Base-by-base conservation (phyloP, 2,797 vertebrate genomes). In the Mus minutoides region DNA sequence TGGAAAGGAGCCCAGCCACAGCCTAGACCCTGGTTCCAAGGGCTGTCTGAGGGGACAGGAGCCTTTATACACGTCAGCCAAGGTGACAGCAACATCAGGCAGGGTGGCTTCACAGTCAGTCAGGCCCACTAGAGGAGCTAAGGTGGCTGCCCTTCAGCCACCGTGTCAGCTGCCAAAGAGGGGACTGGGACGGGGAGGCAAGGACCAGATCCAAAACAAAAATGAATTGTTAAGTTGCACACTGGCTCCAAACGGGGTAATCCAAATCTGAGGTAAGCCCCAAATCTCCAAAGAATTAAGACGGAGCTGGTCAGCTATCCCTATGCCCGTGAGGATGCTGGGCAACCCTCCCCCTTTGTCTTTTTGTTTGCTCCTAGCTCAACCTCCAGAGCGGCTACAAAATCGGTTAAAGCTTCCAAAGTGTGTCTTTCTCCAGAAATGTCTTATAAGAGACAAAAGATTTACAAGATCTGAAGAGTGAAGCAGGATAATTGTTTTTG, bases 401-500 rank as follows among this genome's bases (percentile, higher is more conserved):
- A 96, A 93, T 96, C 69, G 69, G 95, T 92, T 93, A 96, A 90
- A 96, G 93, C 96, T 92, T 97, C 96, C 90, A 93, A 96, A 98
- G 93, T 91, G 95, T 92, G 93, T 79, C 92, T 96, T 95, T 82
- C 92, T 80, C 93, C 94, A 95, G 95, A 97, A 97, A 96, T 94
- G 96, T 97, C 97, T 97, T 97, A 97, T 94, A 97, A 97, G 96
- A 97, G 96, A 95, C 97, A 94, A 97, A 97, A 96, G 97, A 97
- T 98, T 98, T 98, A 97, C 75, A 96, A 94, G 97, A 95, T 88
- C 93, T 93, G 95, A 90, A 97, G 96, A 97, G 95, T 94, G 96
- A 93, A 96, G 89, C 96, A 91, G 94, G 93, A 60, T 96, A 97
- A 97, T 97, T 94, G 97, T 97, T 97, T 98, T 97, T 94, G 96